Evolutionary conservation across 2,888 invertebrate genomes (phyloP).

Genomic region (Cryptophagus acutangulus): DNA sequence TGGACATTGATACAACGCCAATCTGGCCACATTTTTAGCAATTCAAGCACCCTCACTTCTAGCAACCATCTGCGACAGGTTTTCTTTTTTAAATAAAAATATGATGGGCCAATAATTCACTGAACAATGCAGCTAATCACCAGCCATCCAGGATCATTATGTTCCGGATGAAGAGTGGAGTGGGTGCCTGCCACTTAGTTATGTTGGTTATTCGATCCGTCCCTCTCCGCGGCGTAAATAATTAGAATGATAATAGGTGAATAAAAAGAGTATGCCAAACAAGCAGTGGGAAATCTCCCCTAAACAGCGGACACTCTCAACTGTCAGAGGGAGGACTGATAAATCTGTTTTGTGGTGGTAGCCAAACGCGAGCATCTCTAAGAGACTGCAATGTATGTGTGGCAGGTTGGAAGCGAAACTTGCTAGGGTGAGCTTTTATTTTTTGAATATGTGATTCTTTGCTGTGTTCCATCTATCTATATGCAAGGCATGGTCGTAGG

Average conservation of each 20-base stretch:
- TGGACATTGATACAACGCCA: too few species aligned
- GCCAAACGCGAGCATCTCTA: slow-evolving; percentile 32
- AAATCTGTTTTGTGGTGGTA: slow-evolving; percentile 44
- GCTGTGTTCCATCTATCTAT: too few species aligned
- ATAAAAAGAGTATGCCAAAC: slow-evolving; percentile 41
- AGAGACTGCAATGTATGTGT: slow-evolving; percentile 23
- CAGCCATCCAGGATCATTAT: slow-evolving; percentile 30
- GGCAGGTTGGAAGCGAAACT: too few species aligned
- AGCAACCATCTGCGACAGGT: slow-evolving; percentile 40
- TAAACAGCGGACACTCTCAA: slow-evolving; percentile 35
- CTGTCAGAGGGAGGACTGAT: slow-evolving; percentile 42
- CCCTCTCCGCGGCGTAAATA: slow-evolving; percentile 36
- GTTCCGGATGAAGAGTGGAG: slow-evolving; percentile 16
- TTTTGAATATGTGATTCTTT: too few species aligned
- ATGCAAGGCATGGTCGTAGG: too few species aligned
- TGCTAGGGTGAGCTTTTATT: too few species aligned
- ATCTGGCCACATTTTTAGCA: slow-evolving; percentile 16
- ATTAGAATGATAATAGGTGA: slow-evolving; percentile 46
- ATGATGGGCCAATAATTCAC: slow-evolving; percentile 36
- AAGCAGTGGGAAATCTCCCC: slow-evolving; percentile 35
- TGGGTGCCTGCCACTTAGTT: slow-evolving; percentile 43
- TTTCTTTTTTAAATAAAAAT: slow-evolving; percentile 22
- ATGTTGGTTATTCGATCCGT: slow-evolving; percentile 41
- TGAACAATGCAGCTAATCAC: slow-evolving; percentile 26
- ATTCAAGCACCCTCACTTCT: not conserved